These are phyloP conservation scores for Pomatostomus ruficeps DNA, from an alignment of 2,113 vertebrate species.

Conservation along the genomic window DNA sequence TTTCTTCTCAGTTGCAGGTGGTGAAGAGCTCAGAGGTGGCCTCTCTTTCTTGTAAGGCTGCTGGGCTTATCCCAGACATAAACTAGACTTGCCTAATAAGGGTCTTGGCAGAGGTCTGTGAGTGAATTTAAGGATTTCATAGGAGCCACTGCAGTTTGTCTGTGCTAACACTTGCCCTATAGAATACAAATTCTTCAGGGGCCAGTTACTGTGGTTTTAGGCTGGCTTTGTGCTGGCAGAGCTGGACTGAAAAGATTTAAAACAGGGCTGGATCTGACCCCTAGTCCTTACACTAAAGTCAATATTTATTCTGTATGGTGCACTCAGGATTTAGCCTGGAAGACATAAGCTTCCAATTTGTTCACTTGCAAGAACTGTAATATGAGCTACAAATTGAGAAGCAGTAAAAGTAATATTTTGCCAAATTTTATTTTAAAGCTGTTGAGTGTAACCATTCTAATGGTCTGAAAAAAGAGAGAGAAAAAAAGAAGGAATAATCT, in stretches of 20 bases:
- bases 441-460: constrained; percentile 9
- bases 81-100: constrained; percentile 17
- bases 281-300: constrained; percentile 33
- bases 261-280: constrained; percentile 15
- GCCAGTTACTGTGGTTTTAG: constrained; percentile 26
- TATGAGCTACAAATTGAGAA: constrained; percentile 29
- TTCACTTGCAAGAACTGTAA: constrained; percentile 29
- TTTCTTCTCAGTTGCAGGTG: constrained; percentile 21
- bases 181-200: constrained; percentile 19
- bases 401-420: constrained; percentile 12
- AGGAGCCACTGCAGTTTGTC: neutral
- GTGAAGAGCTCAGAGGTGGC: constrained; percentile 15
- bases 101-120: neutral
- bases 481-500: neutral
- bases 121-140: neutral
- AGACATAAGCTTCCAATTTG: constrained; percentile 56
- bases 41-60: neutral
- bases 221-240: neutral
- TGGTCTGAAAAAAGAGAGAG: neutral
- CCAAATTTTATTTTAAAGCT: constrained; percentile 41
- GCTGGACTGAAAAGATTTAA: constrained; percentile 35
- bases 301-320: constrained; percentile 55
- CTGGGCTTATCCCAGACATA: constrained; percentile 11
- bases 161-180: neutral
- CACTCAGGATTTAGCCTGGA: constrained; percentile 38